These are phyloP conservation scores for Amphilophus citrinellus DNA, from an alignment of 2,113 vertebrate genomes.

Conservation along the genomic window DNA sequence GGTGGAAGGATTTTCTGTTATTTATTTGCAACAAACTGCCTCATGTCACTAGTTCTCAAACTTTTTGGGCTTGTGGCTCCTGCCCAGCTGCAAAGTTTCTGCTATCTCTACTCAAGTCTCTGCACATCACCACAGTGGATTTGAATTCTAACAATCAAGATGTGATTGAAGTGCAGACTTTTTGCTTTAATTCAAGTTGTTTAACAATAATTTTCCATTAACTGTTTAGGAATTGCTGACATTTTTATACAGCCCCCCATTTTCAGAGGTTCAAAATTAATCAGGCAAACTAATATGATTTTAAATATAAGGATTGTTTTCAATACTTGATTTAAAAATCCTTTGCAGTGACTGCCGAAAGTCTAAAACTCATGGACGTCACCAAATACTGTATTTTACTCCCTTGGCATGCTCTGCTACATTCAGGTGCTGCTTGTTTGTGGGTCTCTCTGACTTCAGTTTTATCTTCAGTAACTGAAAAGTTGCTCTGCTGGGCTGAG, in stretches of 20 bases:
- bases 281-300: neutral
- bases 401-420: neutral
- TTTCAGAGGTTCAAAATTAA: neutral
- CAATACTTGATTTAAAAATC: neutral
- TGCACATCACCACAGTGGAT: neutral
- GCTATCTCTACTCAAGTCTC: neutral
- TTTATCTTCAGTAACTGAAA: neutral
- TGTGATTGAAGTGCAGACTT: neutral
- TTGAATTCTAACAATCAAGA: neutral
- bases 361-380: neutral
- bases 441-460: neutral
- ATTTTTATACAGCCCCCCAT: neutral
- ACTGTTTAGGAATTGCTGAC: neutral
- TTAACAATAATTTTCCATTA: neutral
- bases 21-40: neutral
- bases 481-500: neutral
- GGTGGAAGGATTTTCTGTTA: neutral
- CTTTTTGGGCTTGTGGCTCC: neutral
- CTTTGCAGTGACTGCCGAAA: neutral
- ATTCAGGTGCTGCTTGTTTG: neutral
- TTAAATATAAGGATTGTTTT: neutral
- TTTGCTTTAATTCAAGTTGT: neutral
- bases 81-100: neutral
- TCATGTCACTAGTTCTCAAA: neutral
- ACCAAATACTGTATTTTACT: accelerated